phyloP scores from a whole-genome alignment of 2,113 vertebrate species.

The Choloepus hoffmanni region DNA sequence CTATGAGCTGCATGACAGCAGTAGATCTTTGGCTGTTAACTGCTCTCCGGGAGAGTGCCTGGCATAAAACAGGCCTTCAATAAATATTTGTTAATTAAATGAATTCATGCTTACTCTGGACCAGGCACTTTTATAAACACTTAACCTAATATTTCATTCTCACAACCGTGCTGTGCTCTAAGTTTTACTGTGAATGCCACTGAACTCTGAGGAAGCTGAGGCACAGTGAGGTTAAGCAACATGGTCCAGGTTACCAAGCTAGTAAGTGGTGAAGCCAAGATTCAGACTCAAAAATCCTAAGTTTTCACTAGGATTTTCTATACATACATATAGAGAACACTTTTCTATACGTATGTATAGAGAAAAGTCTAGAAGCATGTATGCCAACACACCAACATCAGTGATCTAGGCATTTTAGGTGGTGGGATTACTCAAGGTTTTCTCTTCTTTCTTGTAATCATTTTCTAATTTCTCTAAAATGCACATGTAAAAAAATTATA shows the following conservation, averaged over 20 bases:
- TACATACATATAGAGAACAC: background rate
- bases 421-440: background rate
- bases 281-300: background rate
- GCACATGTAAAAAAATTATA: background rate
- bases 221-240: background rate
- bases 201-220: background rate
- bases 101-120: background rate
- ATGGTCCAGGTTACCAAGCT: background rate
- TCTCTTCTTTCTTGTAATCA: background rate
- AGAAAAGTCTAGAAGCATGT: background rate
- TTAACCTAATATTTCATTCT: background rate
- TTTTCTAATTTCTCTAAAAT: constrained; percentile 13
- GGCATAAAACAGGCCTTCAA: constrained; percentile 9
- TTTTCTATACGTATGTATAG: background rate
- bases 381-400: background rate
- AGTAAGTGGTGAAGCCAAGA: background rate
- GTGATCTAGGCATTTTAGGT: background rate
- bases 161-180: too few relatives aligned
- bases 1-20: background rate
- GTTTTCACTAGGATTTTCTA: background rate
- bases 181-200: background rate
- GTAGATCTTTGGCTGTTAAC: background rate
- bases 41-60: background rate
- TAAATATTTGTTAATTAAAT: background rate
- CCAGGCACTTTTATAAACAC: background rate